phyloP scores from a whole-genome alignment of 2,113 vertebrate species.

The Leucopternis melanops region DNA sequence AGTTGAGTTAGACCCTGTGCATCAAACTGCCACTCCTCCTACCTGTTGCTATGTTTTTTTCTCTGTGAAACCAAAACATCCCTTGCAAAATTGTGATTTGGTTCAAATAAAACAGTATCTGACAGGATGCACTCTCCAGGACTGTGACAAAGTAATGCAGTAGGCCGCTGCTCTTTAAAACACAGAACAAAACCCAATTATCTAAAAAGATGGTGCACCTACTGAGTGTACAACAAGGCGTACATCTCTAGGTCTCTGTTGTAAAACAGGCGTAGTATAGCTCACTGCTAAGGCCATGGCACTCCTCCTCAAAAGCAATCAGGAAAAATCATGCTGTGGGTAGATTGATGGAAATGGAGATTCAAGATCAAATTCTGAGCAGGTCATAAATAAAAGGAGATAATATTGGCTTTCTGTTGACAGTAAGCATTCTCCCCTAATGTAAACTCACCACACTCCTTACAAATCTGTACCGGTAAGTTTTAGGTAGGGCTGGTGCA shows the following conservation, averaged over 20 bases:
- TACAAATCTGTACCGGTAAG: neutral
- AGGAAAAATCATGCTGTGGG: neutral
- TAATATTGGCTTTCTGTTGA: neutral
- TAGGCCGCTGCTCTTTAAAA: neutral
- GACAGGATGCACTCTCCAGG: neutral
- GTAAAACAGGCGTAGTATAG: neutral
- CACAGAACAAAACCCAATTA: accelerated
- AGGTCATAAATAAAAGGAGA: neutral
- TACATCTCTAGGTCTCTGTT: neutral
- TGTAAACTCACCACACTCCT: neutral
- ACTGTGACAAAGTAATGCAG: accelerated
- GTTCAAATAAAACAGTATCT: neutral
- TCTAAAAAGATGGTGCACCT: neutral
- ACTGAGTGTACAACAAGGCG: neutral
- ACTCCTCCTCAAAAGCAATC: neutral
- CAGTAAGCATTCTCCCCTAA: neutral
- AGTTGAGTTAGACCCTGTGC: neutral
- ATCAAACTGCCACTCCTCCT: neutral
- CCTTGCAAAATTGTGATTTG: neutral
- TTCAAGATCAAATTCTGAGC: neutral
- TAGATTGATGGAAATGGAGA: neutral
- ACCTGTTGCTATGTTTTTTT: neutral
- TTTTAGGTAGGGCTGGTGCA: neutral
- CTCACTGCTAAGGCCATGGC: neutral
- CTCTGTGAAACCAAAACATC: neutral